These are phyloP conservation scores for Pantherophis guttatus DNA, from an alignment of 2,113 vertebrate species.

Conservation along the genomic window DNA sequence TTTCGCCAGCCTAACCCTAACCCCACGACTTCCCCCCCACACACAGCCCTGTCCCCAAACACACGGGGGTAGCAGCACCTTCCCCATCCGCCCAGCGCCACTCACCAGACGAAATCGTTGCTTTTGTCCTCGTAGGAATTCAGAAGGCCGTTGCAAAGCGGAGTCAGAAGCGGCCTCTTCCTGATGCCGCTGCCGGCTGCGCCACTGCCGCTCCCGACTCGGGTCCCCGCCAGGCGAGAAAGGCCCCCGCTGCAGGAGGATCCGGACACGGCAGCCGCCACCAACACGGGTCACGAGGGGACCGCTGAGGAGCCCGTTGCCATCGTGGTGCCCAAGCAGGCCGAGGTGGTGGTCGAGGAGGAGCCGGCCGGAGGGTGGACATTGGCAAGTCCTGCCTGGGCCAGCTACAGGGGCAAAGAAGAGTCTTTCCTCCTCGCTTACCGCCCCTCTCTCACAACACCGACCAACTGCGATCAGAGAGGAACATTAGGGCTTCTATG, in stretches of 20 bases:
- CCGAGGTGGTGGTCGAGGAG: conserved; percentile 51
- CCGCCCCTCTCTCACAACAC: neutral
- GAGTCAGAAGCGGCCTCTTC: conserved; percentile 85
- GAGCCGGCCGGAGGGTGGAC: conserved; percentile 60
- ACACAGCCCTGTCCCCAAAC: neutral
- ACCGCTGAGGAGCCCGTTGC: conserved; percentile 44
- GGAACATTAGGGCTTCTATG: neutral
- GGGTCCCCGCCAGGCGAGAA: conserved; percentile 56
- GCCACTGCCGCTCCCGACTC: conserved; percentile 47
- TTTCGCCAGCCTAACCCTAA: neutral
- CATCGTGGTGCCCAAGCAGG: conserved; percentile 31
- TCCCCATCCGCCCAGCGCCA: neutral
- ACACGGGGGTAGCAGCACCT: neutral
- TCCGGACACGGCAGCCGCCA: conserved; percentile 53
- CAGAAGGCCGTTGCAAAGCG: conserved; percentile 91
- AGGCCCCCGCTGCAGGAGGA: conserved; percentile 44
- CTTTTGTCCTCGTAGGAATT: conserved; percentile 98
- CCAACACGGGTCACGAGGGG: conserved; percentile 44
- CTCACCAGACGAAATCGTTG: conserved; percentile 98
- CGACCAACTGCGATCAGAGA: neutral
- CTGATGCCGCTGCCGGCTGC: conserved; percentile 69
- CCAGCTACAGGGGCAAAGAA: conserved; percentile 6
- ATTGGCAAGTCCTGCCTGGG: conserved; percentile 49
- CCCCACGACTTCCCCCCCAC: rapidly evolving
- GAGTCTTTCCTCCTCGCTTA: neutral